These are phyloP conservation scores for Tetraneura akinire DNA, from an alignment of 1,140 invertebrate genomes.

Conservation along the genomic window DNA sequence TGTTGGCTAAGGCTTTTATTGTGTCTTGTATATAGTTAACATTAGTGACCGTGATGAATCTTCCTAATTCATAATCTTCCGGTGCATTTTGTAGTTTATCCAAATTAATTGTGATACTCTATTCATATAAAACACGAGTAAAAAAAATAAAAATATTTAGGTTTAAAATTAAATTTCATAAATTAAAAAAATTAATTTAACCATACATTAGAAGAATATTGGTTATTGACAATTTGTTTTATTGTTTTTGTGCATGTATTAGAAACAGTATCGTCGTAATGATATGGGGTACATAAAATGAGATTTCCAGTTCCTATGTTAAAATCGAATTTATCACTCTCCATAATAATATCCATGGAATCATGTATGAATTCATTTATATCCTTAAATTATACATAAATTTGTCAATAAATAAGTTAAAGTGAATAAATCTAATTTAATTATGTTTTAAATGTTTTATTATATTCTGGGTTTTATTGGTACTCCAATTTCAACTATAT, in stretches of 20 bases:
- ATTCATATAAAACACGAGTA: not conserved
- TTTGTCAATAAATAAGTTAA: too few relatives aligned
- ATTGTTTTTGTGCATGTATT: not conserved
- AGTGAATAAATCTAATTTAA: too few relatives aligned
- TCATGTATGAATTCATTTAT: not conserved
- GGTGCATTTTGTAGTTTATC: not conserved
- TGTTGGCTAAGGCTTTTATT: not conserved
- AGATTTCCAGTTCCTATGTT: not conserved
- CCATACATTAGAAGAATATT: not conserved
- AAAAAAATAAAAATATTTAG: not conserved
- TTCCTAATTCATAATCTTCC: not conserved
- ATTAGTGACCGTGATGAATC: not conserved
- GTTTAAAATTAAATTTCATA: not conserved
- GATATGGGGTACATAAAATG: slow-evolving; percentile 13
- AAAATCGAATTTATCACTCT: not conserved
- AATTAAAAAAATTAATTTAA: not conserved
- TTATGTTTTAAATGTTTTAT: too few relatives aligned
- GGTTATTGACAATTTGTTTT: not conserved
- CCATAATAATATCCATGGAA: slow-evolving; percentile 11
- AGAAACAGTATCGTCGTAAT: not conserved
- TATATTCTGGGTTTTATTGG: too few relatives aligned
- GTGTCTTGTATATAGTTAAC: slow-evolving; percentile 6
- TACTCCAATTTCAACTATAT: too few relatives aligned
- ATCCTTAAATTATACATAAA: too few relatives aligned
- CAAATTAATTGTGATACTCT: not conserved